phyloP scores from a whole-genome alignment of 2,888 invertebrate species.

The Ichneumon xanthorius region DNA sequence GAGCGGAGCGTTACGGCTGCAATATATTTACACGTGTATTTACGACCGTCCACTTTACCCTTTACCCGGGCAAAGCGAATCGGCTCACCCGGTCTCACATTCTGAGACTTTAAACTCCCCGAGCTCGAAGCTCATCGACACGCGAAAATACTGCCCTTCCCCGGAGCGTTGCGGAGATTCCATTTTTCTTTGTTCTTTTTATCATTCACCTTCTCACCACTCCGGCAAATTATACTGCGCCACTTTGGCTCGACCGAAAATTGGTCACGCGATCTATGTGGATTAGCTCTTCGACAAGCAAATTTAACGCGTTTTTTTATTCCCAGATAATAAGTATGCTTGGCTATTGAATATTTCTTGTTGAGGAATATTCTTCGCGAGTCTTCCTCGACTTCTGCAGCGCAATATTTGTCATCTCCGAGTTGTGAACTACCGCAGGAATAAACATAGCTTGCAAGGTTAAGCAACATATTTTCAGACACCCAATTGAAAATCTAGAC shows the following conservation, averaged over 20 bases:
- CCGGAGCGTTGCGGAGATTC: background rate
- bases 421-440: background rate
- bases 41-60: conserved; percentile 79
- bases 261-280: conserved; percentile 26
- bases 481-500: background rate
- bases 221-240: conserved; percentile 52
- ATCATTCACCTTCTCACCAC: conserved; percentile 57
- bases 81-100: conserved; percentile 36
- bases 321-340: background rate
- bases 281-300: conserved; percentile 20
- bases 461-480: background rate
- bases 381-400: background rate
- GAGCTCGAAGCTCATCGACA: conserved; percentile 14
- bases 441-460: background rate
- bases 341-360: background rate
- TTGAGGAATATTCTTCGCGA: background rate
- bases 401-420: background rate
- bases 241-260: conserved; percentile 25
- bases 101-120: conserved; percentile 5
- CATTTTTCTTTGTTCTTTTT: conserved; percentile 23
- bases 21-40: conserved; percentile 83
- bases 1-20: conserved; percentile 77
- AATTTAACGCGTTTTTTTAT: conserved; percentile 9
- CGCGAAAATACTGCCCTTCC: conserved; percentile 41
- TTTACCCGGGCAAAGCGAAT: conserved; percentile 61